phyloP scores from a whole-genome alignment of 2,113 vertebrate genomes.

The Myiozetetes cayanensis region DNA sequence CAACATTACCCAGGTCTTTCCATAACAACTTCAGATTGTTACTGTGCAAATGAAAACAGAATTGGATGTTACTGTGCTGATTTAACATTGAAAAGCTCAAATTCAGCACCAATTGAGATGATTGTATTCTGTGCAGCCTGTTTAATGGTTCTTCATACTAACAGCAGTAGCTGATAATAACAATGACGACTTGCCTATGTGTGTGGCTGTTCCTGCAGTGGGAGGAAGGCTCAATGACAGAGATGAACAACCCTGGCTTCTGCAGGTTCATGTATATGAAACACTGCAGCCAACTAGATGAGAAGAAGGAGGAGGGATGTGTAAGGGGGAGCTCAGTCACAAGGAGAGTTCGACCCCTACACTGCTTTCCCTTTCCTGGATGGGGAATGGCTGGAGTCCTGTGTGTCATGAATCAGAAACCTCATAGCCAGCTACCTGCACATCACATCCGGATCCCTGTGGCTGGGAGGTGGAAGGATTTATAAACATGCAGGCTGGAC shows the following conservation, averaged over 20 bases:
- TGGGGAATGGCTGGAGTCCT: not conserved
- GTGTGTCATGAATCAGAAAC: not conserved
- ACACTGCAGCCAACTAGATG: not conserved
- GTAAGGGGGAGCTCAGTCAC: not conserved
- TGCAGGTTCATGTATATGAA: not conserved
- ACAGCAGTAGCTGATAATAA: not conserved
- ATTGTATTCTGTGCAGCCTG: not conserved
- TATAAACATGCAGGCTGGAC: slow-evolving; percentile 7
- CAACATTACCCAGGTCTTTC: not conserved
- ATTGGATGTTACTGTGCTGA: not conserved
- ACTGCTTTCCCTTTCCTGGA: not conserved
- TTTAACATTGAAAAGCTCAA: not conserved
- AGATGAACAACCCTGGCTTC: not conserved
- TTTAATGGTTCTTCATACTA: not conserved
- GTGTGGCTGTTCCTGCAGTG: not conserved
- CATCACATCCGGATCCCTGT: not conserved
- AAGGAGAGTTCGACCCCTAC: not conserved
- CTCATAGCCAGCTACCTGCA: not conserved
- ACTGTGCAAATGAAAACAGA: not conserved
- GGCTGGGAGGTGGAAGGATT: slow-evolving; percentile 14
- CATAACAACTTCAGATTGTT: not conserved
- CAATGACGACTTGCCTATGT: not conserved
- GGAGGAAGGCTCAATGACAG: not conserved
- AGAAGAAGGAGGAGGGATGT: not conserved
- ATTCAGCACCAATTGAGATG: not conserved